Evolutionary conservation across 2,888 invertebrate species (phyloP), one percentile per base, ranked within the genome.

Genomic region (Pedicia rivosa): DNA sequence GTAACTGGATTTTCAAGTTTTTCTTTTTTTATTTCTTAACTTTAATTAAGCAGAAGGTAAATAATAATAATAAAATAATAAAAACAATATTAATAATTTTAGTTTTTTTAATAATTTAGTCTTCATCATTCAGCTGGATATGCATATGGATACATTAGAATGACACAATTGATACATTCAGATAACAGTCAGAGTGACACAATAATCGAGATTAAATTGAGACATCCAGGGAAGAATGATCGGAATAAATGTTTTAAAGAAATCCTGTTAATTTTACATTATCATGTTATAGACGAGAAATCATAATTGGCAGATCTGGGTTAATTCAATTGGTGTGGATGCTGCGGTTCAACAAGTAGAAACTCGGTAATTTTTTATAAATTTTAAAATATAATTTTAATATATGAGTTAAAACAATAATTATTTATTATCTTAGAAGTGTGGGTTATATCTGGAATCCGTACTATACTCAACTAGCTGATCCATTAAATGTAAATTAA

Each of bases 381-480:
- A n/a, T n/a, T n/a, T n/a, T n/a, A n/a, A n/a, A n/a, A n/a, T n/a
- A n/a, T n/a, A n/a, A n/a, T n/a, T n/a, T n/a, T n/a, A n/a, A n/a
- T n/a, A n/a, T n/a, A n/a, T n/a, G n/a, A n/a, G n/a, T n/a, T n/a
- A n/a, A n/a, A n/a, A n/a, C n/a, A n/a, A n/a, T n/a, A n/a, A n/a
- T n/a, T n/a, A n/a, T n/a, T n/a, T n/a, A n/a, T n/a, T n/a, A n/a
- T n/a, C n/a, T n/a, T n/a, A n/a, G n/a, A n/a, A 91, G 91, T 56
- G 84, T 87, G 7, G 91, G 91, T 6, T 90, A 87, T 53, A 70
- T 80, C 9, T 90, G 88, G 88, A 90, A 90, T 67, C 90, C 90
- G 0, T 82, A 73, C 63, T 88, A 78, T 52, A 87, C 87, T 2
- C 88, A 90, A 59, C 64, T 90, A 1, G 88, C 88, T 1, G 86